phyloP scores from a whole-genome alignment of 1,140 invertebrate genomes.

The Camponotus pennsylvanicus region DNA sequence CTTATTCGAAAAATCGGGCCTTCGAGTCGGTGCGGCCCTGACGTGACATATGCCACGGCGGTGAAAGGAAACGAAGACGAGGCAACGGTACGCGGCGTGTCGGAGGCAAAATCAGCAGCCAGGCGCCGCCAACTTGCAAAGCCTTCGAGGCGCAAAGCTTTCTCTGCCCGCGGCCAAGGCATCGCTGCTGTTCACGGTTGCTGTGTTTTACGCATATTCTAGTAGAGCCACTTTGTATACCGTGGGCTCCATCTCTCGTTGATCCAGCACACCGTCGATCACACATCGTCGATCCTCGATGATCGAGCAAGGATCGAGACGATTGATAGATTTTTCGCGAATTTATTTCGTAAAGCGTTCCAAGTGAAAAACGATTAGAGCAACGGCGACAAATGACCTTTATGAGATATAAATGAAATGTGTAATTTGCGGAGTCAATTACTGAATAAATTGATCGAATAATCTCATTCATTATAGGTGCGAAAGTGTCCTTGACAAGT shows the following conservation, averaged over 20 bases:
- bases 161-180: constrained; percentile 79
- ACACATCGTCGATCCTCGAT: constrained; percentile 22
- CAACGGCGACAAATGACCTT: neutral
- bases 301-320: constrained; percentile 3
- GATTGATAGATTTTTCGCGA: neutral
- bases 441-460: neutral
- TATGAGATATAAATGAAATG: neutral
- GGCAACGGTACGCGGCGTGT: constrained; percentile 50
- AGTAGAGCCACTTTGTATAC: constrained; percentile 29
- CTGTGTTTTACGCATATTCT: neutral
- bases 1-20: constrained; percentile 23
- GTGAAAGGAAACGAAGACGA: constrained; percentile 80
- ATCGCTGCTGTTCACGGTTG: neutral
- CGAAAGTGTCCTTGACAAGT: neutral
- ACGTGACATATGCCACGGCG: constrained; percentile 71
- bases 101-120: constrained; percentile 49
- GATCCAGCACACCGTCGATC: constrained; percentile 25
- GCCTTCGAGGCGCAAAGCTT: constrained; percentile 74
- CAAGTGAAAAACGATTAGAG: neutral
- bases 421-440: neutral
- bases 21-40: constrained; percentile 69
- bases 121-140: constrained; percentile 15
- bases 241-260: constrained; percentile 70
- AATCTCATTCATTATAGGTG: neutral
- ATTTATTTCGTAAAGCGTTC: neutral